Percentiles rank a stretch among this genome's conserved stretches.
phyloP scores from a whole-genome alignment of 2,888 invertebrate species.

The Aproaerema taeniolella region DNA sequence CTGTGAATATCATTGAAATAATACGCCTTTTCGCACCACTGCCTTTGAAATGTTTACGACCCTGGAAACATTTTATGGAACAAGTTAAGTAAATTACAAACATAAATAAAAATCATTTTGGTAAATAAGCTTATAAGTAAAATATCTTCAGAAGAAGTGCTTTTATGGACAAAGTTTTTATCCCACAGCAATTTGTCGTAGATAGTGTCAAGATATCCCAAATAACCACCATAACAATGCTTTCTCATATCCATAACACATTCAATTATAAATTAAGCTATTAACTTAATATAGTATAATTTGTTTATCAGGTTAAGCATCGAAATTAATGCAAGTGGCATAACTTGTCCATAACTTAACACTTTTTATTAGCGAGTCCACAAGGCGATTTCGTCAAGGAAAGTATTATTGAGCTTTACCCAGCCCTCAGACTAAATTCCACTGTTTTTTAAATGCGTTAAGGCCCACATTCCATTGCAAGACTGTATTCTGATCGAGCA shows the following conservation, averaged over 20 bases:
- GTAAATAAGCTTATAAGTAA: no score
- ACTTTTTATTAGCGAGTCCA: constrained; percentile 74
- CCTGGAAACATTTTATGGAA: constrained; percentile 32
- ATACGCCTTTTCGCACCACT: constrained; percentile 13
- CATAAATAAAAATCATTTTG: no score
- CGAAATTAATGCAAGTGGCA: constrained; percentile 76
- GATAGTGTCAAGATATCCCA: constrained; percentile 49
- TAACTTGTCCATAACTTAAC: constrained; percentile 75
- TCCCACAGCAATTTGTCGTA: constrained; percentile 60
- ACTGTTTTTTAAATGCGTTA: constrained; percentile 31
- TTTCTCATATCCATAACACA: constrained; percentile 64
- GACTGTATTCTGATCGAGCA: constrained; percentile 35
- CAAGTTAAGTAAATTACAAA: no score
- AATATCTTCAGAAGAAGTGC: no score
- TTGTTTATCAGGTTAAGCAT: constrained; percentile 77
- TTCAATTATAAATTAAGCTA: constrained; percentile 77
- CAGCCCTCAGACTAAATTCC: constrained; percentile 29
- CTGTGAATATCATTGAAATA: constrained; percentile 17
- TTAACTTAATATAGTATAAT: constrained; percentile 75
- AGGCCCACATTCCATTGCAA: constrained; percentile 28
- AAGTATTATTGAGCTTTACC: constrained; percentile 47
- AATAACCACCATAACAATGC: constrained; percentile 61
- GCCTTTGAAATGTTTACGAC: constrained; percentile 22
- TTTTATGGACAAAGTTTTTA: constrained; percentile 31
- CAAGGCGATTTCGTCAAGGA: constrained; percentile 70